These are phyloP conservation scores for Metopia argyrocephala DNA, from an alignment of 2,888 invertebrate genomes.

Conservation along the genomic window DNA sequence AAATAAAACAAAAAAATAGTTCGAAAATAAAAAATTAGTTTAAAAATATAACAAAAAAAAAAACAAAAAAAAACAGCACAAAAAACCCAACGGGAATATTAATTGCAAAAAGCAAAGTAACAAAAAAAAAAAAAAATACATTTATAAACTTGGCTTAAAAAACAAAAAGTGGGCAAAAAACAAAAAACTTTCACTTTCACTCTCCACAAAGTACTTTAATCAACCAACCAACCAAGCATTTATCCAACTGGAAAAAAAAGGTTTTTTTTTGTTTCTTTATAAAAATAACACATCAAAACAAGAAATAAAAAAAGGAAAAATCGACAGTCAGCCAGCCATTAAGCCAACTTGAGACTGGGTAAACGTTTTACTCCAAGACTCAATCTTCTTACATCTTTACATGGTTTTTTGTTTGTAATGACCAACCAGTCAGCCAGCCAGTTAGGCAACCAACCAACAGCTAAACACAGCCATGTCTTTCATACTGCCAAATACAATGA, in stretches of 20 bases:
- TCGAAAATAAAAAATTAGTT: conserved; percentile 41
- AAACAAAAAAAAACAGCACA: conserved; percentile 15
- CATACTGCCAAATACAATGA: too few species aligned
- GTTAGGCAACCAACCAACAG: conserved; percentile 21
- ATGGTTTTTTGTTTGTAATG: conserved; percentile 19
- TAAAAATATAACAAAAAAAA: conserved; percentile 23
- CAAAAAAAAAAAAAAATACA: too few species aligned
- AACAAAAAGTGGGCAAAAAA: conserved; percentile 43
- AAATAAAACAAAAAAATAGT: conserved; percentile 28
- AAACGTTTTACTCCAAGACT: too few species aligned
- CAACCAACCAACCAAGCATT: conserved; percentile 33
- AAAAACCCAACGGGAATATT: conserved; percentile 58
- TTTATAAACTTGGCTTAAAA: conserved; percentile 33
- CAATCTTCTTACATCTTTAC: conserved; percentile 51
- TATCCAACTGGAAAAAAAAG: conserved; percentile 31
- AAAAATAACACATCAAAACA: neutral
- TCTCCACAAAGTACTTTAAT: conserved; percentile 57
- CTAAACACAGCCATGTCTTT: conserved; percentile 26
- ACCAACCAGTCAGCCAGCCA: conserved; percentile 42
- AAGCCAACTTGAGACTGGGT: too few species aligned
- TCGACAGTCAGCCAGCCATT: conserved; percentile 23
- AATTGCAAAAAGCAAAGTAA: conserved; percentile 49
- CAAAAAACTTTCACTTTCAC: conserved; percentile 68
- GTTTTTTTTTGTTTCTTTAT: conserved; percentile 22
- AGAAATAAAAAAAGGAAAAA: neutral